These are phyloP conservation scores for Pachyramphus minor DNA, from an alignment of 2,113 vertebrate genomes.

Conservation along the genomic window DNA sequence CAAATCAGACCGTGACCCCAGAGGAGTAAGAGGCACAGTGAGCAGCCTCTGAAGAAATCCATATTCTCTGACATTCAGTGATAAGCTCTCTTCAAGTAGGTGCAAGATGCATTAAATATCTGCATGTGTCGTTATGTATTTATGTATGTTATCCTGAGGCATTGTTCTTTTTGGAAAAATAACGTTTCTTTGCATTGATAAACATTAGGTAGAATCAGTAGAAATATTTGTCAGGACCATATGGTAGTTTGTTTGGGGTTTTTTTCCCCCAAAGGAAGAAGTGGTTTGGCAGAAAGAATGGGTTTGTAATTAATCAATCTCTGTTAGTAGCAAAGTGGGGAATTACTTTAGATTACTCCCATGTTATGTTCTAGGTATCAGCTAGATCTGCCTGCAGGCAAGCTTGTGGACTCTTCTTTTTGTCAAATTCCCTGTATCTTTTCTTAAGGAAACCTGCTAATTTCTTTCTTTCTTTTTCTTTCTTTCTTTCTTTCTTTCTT, in stretches of 20 bases:
- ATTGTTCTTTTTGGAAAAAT: constrained; percentile 14
- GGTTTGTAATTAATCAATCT: not conserved
- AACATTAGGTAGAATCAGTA: constrained; percentile 24
- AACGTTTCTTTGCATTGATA: constrained; percentile 31
- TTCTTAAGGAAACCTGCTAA: not conserved
- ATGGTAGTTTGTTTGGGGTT: not conserved
- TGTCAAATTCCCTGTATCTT: not conserved
- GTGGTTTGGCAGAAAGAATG: not conserved
- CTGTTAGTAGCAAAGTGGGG: not conserved
- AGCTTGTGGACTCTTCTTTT: not conserved
- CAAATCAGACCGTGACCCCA: not conserved
- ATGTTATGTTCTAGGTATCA: not conserved
- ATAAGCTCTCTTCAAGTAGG: constrained; percentile 10
- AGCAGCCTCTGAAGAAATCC: constrained; percentile 28
- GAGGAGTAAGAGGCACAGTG: not conserved
- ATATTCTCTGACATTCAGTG: constrained; percentile 5
- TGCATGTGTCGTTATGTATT: constrained; percentile 25
- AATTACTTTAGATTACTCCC: constrained; percentile 22
- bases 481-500: not conserved
- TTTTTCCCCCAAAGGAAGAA: not conserved
- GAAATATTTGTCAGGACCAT: constrained; percentile 24
- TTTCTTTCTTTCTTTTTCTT: not conserved
- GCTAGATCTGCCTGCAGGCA: constrained; percentile 5
- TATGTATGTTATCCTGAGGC: constrained; percentile 5
- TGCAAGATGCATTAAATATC: not conserved